These are phyloP conservation scores for Hydropotes inermis DNA, from an alignment of 2,113 vertebrate species.

Conservation along the genomic window DNA sequence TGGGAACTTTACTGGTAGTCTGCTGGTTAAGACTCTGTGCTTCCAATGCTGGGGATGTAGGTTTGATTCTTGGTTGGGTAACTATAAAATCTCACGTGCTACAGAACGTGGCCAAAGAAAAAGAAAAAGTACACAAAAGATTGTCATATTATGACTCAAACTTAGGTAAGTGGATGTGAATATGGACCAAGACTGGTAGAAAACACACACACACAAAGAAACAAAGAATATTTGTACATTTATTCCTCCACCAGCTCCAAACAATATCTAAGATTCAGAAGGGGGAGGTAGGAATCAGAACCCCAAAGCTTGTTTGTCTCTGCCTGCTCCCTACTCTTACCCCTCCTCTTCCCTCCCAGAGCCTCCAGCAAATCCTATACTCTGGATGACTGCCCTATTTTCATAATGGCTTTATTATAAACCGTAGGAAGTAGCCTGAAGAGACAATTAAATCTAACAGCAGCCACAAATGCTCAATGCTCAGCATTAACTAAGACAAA, in stretches of 20 bases:
- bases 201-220: not conserved
- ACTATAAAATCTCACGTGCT: not conserved
- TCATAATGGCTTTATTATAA: conserved; percentile 31
- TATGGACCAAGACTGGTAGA: not conserved
- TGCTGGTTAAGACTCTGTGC: not conserved
- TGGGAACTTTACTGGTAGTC: not conserved
- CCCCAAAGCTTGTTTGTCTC: not conserved
- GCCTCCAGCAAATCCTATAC: not conserved
- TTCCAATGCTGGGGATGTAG: not conserved
- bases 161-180: not conserved
- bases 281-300: not conserved
- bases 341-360: not conserved
- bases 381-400: not conserved
- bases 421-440: not conserved
- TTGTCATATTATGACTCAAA: not conserved
- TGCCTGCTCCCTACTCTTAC: not conserved
- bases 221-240: not conserved
- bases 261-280: not conserved
- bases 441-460: not conserved
- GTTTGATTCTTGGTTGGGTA: not conserved
- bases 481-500: conserved; percentile 33
- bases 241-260: not conserved
- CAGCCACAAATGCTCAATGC: not conserved
- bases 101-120: not conserved
- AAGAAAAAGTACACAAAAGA: not conserved